A percentile compares a stretch with the other conserved stretches of the same genome.
Evolutionary conservation across 2,888 invertebrate species (phyloP).

Genomic region (Criorhina ranunculi): DNA sequence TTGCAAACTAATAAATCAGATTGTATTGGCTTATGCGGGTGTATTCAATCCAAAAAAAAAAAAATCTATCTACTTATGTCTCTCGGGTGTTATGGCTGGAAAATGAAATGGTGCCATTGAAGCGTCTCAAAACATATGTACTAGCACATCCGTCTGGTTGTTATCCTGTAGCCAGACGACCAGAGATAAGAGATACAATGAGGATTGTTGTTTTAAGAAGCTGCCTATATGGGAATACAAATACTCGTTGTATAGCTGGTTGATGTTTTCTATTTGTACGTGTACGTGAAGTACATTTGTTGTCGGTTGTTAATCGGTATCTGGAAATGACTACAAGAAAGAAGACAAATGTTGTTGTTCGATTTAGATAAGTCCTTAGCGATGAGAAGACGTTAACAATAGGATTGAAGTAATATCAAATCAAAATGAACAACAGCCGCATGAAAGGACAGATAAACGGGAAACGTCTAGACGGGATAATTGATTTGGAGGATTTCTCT

Average conservation of each 20-base stretch:
- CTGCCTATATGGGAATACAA: not conserved
- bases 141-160: conserved; percentile 17
- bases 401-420: conserved; percentile 10
- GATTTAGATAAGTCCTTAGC: conserved; percentile 6
- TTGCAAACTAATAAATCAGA: conserved; percentile 66
- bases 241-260: not conserved
- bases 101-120: conserved; percentile 19
- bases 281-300: conserved; percentile 26
- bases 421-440: conserved; percentile 14
- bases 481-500: conserved; percentile 10
- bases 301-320: conserved; percentile 31
- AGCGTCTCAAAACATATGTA: conserved; percentile 22
- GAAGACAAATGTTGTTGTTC: conserved; percentile 21
- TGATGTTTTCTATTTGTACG: not conserved
- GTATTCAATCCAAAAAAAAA: conserved; percentile 17
- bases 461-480: conserved; percentile 43
- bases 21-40: conserved; percentile 32
- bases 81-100: conserved; percentile 17
- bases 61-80: conserved; percentile 20
- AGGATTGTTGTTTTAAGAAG: conserved; percentile 18
- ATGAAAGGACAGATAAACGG: conserved; percentile 12
- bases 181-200: conserved; percentile 36
- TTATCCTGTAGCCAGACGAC: conserved; percentile 44
- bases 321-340: conserved; percentile 23
- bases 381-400: not conserved